Conservation (phyloP, 2,113 vertebrate species). For the Thamnophis sirtalis region DNA sequence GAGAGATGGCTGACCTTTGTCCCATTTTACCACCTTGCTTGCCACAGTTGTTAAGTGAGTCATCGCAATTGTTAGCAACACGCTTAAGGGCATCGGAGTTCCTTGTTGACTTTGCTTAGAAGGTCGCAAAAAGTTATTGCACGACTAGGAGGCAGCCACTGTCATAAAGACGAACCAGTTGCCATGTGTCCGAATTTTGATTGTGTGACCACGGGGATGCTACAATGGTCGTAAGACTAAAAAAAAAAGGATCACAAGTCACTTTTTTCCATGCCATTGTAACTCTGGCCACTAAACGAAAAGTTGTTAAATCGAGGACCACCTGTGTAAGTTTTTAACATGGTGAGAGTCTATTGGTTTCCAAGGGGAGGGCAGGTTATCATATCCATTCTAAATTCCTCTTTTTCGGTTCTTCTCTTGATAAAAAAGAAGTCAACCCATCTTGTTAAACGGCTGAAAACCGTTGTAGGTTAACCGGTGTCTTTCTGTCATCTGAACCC, state of each 20-base stretch:
- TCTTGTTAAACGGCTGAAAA: background rate
- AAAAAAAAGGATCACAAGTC: background rate
- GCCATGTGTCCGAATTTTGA: background rate
- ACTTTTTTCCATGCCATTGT: background rate
- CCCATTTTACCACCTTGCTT: background rate
- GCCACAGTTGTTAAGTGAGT: background rate
- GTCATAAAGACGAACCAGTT: background rate
- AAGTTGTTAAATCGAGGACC: background rate
- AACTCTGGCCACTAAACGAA: background rate
- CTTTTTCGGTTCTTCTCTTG: background rate
- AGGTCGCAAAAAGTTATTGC: background rate
- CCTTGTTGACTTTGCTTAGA: background rate
- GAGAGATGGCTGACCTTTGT: background rate
- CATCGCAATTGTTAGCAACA: background rate
- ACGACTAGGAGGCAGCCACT: accelerated
- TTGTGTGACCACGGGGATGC: background rate
- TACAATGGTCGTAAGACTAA: background rate
- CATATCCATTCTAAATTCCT: background rate
- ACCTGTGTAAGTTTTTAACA: background rate
- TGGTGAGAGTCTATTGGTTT: background rate
- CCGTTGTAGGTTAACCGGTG: background rate
- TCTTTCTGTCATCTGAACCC: background rate
- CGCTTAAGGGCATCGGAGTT: background rate
- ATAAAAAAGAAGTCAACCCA: background rate
- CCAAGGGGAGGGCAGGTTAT: background rate